Base-by-base conservation (phyloP, 2,888 invertebrate species). In the Tenthredo mesomela region DNA sequence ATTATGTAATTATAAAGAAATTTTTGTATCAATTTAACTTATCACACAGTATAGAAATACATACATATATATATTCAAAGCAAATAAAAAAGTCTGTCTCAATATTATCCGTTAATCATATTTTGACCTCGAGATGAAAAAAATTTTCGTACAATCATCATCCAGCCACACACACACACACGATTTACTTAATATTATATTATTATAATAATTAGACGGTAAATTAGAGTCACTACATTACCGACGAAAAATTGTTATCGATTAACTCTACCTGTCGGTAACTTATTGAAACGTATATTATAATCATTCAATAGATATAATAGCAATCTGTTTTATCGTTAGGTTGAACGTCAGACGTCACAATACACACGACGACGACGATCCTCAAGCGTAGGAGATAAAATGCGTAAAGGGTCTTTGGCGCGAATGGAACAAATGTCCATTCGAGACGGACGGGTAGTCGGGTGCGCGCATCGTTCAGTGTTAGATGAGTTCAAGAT, bases 401-500 rank as follows among this genome's bases (percentile, higher is more conserved):
- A 80, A 80, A 61, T 80, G 80, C 58, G 80, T 54, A 61, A 82
- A 67, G 82, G 65, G 67, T 67, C 65, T 65, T 82, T 80, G 61
- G 80, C 82, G 82, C 61, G 82, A 82, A 82, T 33, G n/a, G 67
- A 43, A 82, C 25, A 82, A 82, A 82, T 33, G 25, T 40, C 47
- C 65, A 47, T 82, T 33, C 29, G 18, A 25, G 65, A 25, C 29
- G 67, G 9, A 29, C 29, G 33, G 18, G 33, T 67, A 82, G 82
- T 82, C 82, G 82, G 65, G 47, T 82, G 82, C 82, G 82, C 33
- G 82, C 82, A 82, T 82, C 82, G 67, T 67, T 40, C 40, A 67
- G 67, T n/a, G 65, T 43, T 47, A 82, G 67, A 61, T 58, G 29
- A 67, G 82, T 67, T 29, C 15, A 40, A 50, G 82, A 65, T 82